Base-by-base conservation (phyloP, 2,797 vertebrate species). In the Eulemur mongoz region DNA sequence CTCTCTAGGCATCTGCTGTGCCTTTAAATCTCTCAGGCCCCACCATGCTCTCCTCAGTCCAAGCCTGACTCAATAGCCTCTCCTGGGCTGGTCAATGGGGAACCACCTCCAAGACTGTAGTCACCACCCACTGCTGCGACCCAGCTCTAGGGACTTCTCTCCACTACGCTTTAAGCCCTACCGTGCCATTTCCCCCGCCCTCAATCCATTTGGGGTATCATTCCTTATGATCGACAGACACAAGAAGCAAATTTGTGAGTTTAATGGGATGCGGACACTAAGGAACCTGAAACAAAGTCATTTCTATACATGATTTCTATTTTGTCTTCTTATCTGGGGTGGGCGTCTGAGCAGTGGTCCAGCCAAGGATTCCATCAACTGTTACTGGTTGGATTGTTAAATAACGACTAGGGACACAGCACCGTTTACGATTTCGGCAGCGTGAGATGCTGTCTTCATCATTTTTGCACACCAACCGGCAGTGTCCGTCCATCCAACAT, bases 401-500 rank as follows among this genome's bases (percentile, higher is more conserved):
- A 52, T 79, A 94, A 9, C 32, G 38, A 17, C 30, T 72, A 27
- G 43, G 96, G 38, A 92, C 61, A 67, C 96, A 94, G 75, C 93
- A 96, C 22, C 87, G 54, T 54, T 96, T 97, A 48, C 4, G 54
- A 65, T 87, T 84, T 69, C 0, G 8, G 59, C 96, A 97, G 43
- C 93, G 65, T 32, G 35, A 2, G n/a, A 92, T 15, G 2, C 11
- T 59, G 13, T 96, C 89, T 91, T 97, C 96, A 23, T 40, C 65
- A 18, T 82, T 57, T 54, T 40, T 89, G 91, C 94, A 97, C 59
- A 97, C 27, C 87, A 95, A 5, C 43, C 89, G 45, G 80, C 97
- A 97, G 61, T 48, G 57, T 87, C 95, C 83, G 25, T 95, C 45
- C 92, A 81, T 35, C 94, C 95, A 97, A 65, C 95, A 96, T 2